Evolutionary conservation across 2,888 invertebrate species (phyloP).

Genomic region (Cremastinae sp.): DNA sequence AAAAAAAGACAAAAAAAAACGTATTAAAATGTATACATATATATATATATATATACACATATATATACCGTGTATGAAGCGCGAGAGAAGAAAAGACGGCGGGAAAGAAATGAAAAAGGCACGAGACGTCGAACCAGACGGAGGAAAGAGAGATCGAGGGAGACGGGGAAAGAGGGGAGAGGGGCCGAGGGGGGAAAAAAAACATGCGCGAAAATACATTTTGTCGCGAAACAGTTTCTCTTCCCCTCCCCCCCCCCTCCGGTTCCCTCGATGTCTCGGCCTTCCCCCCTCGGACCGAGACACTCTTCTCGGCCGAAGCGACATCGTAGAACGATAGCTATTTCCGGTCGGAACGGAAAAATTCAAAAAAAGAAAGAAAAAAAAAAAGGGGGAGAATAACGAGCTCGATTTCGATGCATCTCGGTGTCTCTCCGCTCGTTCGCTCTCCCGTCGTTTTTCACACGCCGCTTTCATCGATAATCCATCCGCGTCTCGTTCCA

Average conservation of each 20-base stretch:
- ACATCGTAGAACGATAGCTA: conserved; percentile 76
- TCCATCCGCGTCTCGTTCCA: background rate
- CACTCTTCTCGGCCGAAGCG: conserved; percentile 1
- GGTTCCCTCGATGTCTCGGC: conserved; percentile 55
- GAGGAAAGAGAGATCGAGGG: conserved; percentile 24
- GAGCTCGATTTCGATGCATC: conserved; percentile 4
- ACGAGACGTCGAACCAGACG: conserved; percentile 52
- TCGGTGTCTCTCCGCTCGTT: conserved; percentile 2
- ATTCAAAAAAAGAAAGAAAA: conserved; percentile 61
- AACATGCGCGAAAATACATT: conserved; percentile 72
- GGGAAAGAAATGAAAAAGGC: conserved; percentile 6
- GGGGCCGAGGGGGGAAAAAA: conserved; percentile 48
- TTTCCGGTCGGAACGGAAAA: conserved; percentile 74
- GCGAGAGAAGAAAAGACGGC: conserved; percentile 5
- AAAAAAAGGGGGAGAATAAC: conserved; percentile 65
- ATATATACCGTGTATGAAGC: too few relatives aligned
- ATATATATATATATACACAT: too few relatives aligned
- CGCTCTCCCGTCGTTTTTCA: background rate
- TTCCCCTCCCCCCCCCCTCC: too few relatives aligned
- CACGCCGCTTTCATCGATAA: background rate
- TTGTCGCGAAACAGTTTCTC: conserved; percentile 63
- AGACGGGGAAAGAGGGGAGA: conserved; percentile 44
- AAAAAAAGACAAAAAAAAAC: too few relatives aligned
- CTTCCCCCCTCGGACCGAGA: background rate
- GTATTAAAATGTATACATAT: too few relatives aligned